A percentile compares a stretch with the other conserved stretches of the same genome.
Conservation (phyloP, 2,888 invertebrate genomes). For the Nomada lathburiana region DNA sequence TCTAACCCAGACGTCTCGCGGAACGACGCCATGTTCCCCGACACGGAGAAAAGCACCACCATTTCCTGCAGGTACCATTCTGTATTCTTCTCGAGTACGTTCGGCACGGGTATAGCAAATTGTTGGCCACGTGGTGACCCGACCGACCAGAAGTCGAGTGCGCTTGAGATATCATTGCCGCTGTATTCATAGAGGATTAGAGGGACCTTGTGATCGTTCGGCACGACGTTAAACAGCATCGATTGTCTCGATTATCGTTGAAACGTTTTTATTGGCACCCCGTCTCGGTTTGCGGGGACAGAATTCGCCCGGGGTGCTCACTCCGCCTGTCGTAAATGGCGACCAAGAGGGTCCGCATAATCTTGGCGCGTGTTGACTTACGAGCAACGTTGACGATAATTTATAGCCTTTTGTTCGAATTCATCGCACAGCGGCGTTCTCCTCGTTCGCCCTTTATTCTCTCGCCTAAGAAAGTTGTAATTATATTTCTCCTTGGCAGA, state of each 20-base stretch:
- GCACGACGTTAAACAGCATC: slow-evolving; percentile 8
- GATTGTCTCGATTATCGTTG: slow-evolving; percentile 39
- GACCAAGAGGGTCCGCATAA: slow-evolving; percentile 19
- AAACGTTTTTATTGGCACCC: slow-evolving; percentile 45
- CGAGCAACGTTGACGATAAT: slow-evolving; percentile 21
- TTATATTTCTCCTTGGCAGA: slow-evolving; percentile 22
- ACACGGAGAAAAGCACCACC: slow-evolving; percentile 48
- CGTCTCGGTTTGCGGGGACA: background rate
- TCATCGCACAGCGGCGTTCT: background rate
- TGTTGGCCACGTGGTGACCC: slow-evolving; percentile 37
- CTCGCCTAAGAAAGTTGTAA: slow-evolving; percentile 9
- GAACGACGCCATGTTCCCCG: slow-evolving; percentile 55
- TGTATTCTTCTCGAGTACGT: slow-evolving; percentile 25
- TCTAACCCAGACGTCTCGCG: slow-evolving; percentile 38
- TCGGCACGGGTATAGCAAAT: slow-evolving; percentile 15
- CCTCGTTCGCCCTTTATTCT: background rate
- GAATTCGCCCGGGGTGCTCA: background rate
- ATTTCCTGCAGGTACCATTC: slow-evolving; percentile 53
- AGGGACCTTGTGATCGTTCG: slow-evolving; percentile 28
- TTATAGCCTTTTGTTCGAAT: slow-evolving; percentile 32
- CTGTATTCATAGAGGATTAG: slow-evolving; percentile 28
- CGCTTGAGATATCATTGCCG: slow-evolving; percentile 2
- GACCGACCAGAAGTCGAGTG: background rate
- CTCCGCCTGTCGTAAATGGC: slow-evolving; percentile 18
- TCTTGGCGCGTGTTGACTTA: background rate